These are phyloP conservation scores for Theristicus caerulescens DNA, from an alignment of 2,113 vertebrate species.

Conservation along the genomic window DNA sequence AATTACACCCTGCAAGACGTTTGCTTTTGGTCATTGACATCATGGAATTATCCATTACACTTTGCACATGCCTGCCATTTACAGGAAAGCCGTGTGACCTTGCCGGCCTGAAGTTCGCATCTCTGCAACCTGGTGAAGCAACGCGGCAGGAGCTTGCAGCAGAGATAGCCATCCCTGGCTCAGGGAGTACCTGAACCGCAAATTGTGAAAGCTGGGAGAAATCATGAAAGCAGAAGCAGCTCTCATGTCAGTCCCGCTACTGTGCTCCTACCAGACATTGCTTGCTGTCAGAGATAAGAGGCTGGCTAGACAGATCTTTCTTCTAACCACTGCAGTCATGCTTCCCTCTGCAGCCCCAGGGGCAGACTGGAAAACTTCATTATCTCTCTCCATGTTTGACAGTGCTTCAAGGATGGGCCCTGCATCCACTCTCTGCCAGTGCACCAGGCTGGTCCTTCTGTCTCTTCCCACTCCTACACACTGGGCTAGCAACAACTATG, in stretches of 20 bases:
- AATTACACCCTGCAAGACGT: conserved; percentile 54
- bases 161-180: not conserved
- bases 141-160: accelerated
- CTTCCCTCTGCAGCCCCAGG: not conserved
- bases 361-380: not conserved
- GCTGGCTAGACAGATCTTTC: not conserved
- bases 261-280: not conserved
- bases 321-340: not conserved
- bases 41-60: conserved; percentile 60
- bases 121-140: not conserved
- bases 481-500: accelerated
- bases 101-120: not conserved
- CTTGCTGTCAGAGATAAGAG: not conserved
- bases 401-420: not conserved
- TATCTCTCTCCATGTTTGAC: not conserved
- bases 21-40: conserved; percentile 51
- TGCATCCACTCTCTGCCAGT: not conserved
- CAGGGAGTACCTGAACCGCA: not conserved
- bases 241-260: not conserved
- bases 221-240: not conserved
- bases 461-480: not conserved
- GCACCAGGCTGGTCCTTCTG: not conserved
- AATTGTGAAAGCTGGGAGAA: not conserved
- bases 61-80: conserved; percentile 49
- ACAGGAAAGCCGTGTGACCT: conserved; percentile 46